Evolutionary conservation across 92 coral and sea anemone genomes (phyloP), one percentile per base, ranked within the genome.

Genomic region (Zoanthus solanderi): DNA sequence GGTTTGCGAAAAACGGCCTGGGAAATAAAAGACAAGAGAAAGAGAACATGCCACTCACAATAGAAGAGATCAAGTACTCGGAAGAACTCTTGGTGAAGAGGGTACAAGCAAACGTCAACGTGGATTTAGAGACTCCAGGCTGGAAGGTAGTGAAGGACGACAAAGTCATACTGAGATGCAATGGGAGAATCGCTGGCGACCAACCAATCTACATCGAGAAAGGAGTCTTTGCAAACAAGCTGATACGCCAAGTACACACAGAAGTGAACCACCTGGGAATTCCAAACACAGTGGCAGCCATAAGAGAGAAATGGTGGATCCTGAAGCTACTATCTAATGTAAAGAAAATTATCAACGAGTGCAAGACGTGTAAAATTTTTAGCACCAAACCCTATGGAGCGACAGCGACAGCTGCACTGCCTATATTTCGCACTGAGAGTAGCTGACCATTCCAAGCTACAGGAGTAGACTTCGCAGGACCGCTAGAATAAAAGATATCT

Each of bases 281-380:
- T 11, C 88, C 93, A 12, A 82, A 89, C 92, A 91, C 94, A 3
- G 91, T 91, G 94, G 94, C 96, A 30, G 85, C 84, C n/a, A 45
- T 89, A 15, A 77, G 96, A 80, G 92, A 91, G 18, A 74, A 91
- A 9, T 91, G 92, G 91, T 91, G 94, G 91, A 91, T 93, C 69
- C 96, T 90, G 34, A 71, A 53, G 79, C 86, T 93, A 48, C 71
- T 94, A 68, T 75, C 88, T 30, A 80, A 84, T 45, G 93, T 94
- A 31, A 94, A 88, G 93, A 90, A 90, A 68, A 56, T 76, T 6
- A 84, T 85, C 82, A 87, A 88, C n/a, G 75, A 79, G 37, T 90
- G 93, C 57, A 76, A 89, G 80, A 53, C 65, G 31, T 91, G 96
- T 79, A 94, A 87, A 46, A 69, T 53, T 3, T 91, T 75, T 78